Evolutionary conservation across 1,140 invertebrate species (phyloP).

Genomic region (Idris sp.): DNA sequence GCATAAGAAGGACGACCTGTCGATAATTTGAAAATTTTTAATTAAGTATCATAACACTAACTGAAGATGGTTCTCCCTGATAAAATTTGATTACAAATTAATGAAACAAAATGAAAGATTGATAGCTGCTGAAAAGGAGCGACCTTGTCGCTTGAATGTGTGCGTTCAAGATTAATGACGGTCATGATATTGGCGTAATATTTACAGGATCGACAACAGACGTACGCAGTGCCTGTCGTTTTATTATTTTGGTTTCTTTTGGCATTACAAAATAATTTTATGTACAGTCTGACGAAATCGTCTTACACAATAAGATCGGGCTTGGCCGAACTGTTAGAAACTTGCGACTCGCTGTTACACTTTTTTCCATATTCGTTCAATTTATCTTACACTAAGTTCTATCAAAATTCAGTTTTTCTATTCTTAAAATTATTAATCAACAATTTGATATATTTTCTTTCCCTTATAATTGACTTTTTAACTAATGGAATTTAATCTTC

Average conservation of each 20-base stretch:
- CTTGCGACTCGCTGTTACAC: too few species aligned
- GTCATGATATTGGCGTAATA: conserved; percentile 51
- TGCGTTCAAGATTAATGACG: conserved; percentile 46
- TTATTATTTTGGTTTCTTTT: conserved; percentile 75
- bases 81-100: too few species aligned
- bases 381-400: too few species aligned
- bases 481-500: too few species aligned
- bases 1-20: conserved; percentile 27
- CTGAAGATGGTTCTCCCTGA: too few species aligned
- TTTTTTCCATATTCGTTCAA: too few species aligned
- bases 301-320: conserved; percentile 20
- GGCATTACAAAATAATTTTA: conserved; percentile 78
- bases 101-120: conserved; percentile 7
- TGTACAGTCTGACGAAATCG: conserved; percentile 67
- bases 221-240: conserved; percentile 20
- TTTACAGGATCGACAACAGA: conserved; percentile 34
- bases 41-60: conserved; percentile 30
- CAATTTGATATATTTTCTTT: too few species aligned
- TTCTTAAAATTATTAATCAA: too few species aligned
- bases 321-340: conserved; percentile 26
- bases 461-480: too few species aligned
- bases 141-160: conserved; percentile 23
- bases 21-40: conserved; percentile 3
- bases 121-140: conserved; percentile 21
- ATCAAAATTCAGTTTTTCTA: too few species aligned